These are phyloP conservation scores for Dryococelus australis DNA, from an alignment of 2,888 invertebrate species.

Conservation along the genomic window DNA sequence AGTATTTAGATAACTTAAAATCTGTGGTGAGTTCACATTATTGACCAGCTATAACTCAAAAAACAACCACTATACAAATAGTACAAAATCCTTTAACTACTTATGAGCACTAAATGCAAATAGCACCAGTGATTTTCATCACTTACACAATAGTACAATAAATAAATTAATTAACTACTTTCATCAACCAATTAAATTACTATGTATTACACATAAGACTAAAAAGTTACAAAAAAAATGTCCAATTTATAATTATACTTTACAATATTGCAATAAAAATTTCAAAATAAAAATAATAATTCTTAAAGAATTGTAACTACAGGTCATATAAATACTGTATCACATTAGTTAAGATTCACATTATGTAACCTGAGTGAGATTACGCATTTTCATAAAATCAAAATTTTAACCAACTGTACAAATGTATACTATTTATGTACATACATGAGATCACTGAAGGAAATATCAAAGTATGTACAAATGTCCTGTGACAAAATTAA, in stretches of 20 bases:
- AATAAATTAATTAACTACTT: background rate
- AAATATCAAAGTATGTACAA: no score
- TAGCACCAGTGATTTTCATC: background rate
- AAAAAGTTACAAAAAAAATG: background rate
- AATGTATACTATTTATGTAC: no score
- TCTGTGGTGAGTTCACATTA: background rate
- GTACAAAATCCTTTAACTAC: background rate
- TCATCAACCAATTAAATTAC: background rate
- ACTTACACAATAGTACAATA: background rate
- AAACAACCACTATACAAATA: background rate
- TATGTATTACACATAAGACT: no score
- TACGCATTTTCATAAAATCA: no score
- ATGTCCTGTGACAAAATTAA: no score
- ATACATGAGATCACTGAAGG: no score
- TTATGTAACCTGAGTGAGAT: no score
- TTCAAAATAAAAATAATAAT: background rate
- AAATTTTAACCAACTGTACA: no score
- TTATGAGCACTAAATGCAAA: background rate
- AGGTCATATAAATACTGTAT: no score
- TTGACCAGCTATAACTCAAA: background rate
- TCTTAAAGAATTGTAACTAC: background rate
- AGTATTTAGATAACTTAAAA: no score
- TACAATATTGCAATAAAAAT: background rate
- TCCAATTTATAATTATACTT: background rate
- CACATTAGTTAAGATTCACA: no score